Evolutionary conservation across 2,888 invertebrate genomes (phyloP).

Genomic region (Caenorhabditis drosophilae): DNA sequence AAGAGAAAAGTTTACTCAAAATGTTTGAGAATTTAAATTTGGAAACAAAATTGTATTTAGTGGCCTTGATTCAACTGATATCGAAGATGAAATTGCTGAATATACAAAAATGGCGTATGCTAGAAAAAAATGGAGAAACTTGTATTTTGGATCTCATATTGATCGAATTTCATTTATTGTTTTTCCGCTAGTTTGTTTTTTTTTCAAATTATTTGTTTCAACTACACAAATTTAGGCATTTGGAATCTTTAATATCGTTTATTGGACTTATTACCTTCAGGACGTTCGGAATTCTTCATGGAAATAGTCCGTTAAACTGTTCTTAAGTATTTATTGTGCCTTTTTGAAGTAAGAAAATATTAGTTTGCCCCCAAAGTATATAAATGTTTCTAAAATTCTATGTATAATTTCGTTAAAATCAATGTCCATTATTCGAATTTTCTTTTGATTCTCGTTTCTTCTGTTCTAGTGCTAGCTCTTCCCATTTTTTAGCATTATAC

Average conservation of each 20-base stretch:
- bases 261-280: constrained; percentile 58
- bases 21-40: too few relatives aligned
- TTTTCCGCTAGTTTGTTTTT: constrained; percentile 51
- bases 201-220: too few relatives aligned
- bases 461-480: constrained; percentile 72
- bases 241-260: constrained; percentile 59
- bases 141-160: constrained; percentile 48
- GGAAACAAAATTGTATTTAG: constrained; percentile 11
- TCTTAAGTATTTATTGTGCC: too few relatives aligned
- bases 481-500: constrained; percentile 76
- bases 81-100: constrained; percentile 35
- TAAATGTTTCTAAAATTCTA: too few relatives aligned
- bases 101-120: constrained; percentile 33
- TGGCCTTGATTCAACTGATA: constrained; percentile 25
- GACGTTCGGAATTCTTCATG: constrained; percentile 24
- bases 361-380: too few relatives aligned
- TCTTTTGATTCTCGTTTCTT: too few relatives aligned
- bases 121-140: constrained; percentile 32
- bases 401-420: too few relatives aligned
- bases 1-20: too few relatives aligned
- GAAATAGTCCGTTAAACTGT: too few relatives aligned
- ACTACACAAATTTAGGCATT: constrained; percentile 56
- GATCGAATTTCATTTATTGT: constrained; percentile 56
- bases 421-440: too few relatives aligned
- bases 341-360: too few relatives aligned